Conservation (phyloP, 2,113 vertebrate species). For the Suncus etruscus region DNA sequence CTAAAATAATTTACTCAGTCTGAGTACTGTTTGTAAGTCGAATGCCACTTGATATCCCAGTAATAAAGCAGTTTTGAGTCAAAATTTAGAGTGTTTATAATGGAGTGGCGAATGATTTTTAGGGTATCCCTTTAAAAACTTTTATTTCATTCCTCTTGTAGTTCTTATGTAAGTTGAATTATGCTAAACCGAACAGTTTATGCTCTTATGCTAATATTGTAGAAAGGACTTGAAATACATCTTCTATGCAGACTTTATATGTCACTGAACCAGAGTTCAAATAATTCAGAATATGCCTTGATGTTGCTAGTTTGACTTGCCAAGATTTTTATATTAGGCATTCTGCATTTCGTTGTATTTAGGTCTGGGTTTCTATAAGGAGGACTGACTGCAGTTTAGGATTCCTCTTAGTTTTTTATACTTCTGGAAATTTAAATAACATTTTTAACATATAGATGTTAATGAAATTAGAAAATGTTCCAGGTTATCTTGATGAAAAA, state of each 20-base stretch:
- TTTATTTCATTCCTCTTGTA: slow-evolving; percentile 18
- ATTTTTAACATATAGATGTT: slow-evolving; percentile 14
- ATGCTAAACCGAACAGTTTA: background rate
- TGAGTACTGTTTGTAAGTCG: background rate
- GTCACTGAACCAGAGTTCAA: background rate
- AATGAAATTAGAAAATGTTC: slow-evolving; percentile 10
- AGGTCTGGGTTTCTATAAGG: background rate
- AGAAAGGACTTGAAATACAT: background rate
- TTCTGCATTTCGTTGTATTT: slow-evolving; percentile 6
- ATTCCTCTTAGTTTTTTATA: slow-evolving; percentile 14
- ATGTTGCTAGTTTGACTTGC: background rate
- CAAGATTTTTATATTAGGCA: slow-evolving; percentile 22
- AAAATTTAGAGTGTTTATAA: slow-evolving; percentile 14
- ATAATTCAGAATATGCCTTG: background rate
- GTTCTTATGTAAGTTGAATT: slow-evolving; percentile 5
- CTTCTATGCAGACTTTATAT: background rate
- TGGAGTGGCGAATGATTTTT: slow-evolving; percentile 10
- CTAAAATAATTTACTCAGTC: background rate
- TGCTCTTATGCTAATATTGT: background rate
- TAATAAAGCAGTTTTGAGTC: background rate
- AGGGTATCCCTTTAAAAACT: background rate
- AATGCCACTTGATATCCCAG: background rate
- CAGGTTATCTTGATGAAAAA: slow-evolving; percentile 24
- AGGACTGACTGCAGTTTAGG: background rate
- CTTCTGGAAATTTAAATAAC: slow-evolving; percentile 47